phyloP scores from a whole-genome alignment of 2,888 invertebrate species.

The Germaria angustata region DNA sequence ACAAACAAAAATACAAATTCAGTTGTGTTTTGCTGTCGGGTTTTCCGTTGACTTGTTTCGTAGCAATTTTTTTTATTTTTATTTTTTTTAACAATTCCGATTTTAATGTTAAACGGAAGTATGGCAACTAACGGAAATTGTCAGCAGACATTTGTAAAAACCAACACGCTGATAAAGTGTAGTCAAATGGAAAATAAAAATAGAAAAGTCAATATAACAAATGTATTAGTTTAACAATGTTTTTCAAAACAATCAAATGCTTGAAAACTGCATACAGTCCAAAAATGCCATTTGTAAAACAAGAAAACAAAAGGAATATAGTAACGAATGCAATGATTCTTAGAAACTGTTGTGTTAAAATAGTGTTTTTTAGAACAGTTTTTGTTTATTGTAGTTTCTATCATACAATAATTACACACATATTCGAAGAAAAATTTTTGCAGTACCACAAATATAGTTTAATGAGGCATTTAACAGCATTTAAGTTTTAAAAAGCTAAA shows the following conservation, averaged over 20 bases:
- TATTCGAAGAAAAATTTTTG: no score
- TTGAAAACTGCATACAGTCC: slow-evolving; percentile 21
- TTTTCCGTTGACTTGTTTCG: slow-evolving; percentile 43
- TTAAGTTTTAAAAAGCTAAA: no score
- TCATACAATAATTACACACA: no score
- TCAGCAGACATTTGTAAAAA: slow-evolving; percentile 55
- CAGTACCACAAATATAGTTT: no score
- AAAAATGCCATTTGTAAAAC: not conserved
- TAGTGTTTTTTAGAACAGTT: no score
- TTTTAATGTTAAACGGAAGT: slow-evolving; percentile 61
- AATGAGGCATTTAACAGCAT: no score
- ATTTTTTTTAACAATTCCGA: slow-evolving; percentile 55
- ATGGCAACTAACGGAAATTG: slow-evolving; percentile 60
- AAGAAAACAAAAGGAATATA: no score
- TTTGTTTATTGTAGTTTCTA: no score
- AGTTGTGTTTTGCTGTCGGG: slow-evolving; percentile 18
- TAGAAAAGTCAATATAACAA: slow-evolving; percentile 17
- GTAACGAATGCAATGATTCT: no score
- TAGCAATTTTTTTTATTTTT: slow-evolving; percentile 43
- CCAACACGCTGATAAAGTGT: not conserved
- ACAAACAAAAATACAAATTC: not conserved
- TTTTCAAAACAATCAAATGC: slow-evolving; percentile 21
- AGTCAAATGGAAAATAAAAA: not conserved
- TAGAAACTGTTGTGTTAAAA: no score
- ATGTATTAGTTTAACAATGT: slow-evolving; percentile 48